These are phyloP conservation scores for Chaetodon trifasciatus DNA, from an alignment of 2,797 vertebrate species.

Conservation along the genomic window DNA sequence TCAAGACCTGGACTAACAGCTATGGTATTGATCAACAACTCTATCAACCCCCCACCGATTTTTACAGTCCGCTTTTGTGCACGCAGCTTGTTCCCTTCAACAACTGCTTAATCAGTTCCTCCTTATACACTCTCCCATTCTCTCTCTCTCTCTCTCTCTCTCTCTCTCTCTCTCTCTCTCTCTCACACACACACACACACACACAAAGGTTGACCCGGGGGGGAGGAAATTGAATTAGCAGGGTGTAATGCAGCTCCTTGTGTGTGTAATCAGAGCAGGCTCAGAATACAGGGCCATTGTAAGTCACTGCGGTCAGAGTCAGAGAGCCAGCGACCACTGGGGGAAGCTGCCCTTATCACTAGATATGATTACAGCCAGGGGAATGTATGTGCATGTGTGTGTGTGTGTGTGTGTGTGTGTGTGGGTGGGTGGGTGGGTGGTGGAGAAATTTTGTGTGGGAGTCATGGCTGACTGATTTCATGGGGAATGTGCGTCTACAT, in stretches of 20 bases:
- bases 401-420: conserved; percentile 17
- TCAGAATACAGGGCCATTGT: conserved; percentile 79
- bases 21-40: conserved; percentile 22
- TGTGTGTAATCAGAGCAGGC: conserved; percentile 82
- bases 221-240: conserved; percentile 84
- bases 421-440: conserved; percentile 27
- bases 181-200: conserved; percentile 53
- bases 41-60: conserved; percentile 4
- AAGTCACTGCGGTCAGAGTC: conserved; percentile 51
- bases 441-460: conserved; percentile 68
- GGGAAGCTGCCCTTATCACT: conserved; percentile 77
- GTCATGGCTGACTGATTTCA: conserved; percentile 63
- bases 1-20: not conserved
- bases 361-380: conserved; percentile 76
- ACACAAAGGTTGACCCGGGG: conserved; percentile 67
- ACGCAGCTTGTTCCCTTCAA: conserved; percentile 50
- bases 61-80: conserved; percentile 23
- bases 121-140: conserved; percentile 1
- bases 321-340: conserved; percentile 67
- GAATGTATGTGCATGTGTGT: conserved; percentile 58
- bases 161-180: not conserved
- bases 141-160: too few species aligned
- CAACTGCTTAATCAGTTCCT: conserved; percentile 62
- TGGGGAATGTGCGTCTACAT: conserved; percentile 64
- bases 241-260: conserved; percentile 80